Evolutionary conservation across 2,113 vertebrate species (phyloP), one percentile per base, ranked within the genome.

Genomic region (Tylochromis polylepis): DNA sequence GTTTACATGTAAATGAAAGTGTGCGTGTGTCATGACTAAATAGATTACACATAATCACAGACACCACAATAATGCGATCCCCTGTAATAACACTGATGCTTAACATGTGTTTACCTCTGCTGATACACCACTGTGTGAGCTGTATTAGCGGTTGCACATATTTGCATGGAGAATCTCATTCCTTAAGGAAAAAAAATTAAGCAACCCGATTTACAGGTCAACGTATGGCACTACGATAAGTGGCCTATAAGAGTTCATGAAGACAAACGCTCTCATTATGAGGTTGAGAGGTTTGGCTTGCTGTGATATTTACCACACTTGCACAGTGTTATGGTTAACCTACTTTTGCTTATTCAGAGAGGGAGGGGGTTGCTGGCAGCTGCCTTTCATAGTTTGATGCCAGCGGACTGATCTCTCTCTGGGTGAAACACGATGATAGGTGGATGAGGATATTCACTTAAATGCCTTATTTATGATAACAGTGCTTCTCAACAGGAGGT

Each of bases 341-440:
- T 94, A 94, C 93, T 95, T 95, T 94, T 78, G 53, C 85, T 92
- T 57, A 80, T 85, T 92, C 78, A 85, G 82, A 81, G 58, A 79
- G 83, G 82, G 81, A 60, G 80, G 83, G 85, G 65, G 86, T 81
- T 81, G 87, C 91, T 95, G 93, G 91, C 93, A 93, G 90, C 89
- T 92, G 88, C 89, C 81, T 83, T 91, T 90, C 80, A 82, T 70
- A 87, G 57, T 89, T 90, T 82, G 55, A 34, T 90, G 90, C 92
- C 90, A 93, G 58, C 31, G 31, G 81, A 86, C 77, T 90, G 87
- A 90, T 91, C 90, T 86, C 59, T 92, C 82, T 81, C 60, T 77
- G 78, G 87, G 85, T 80, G 82, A 88, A 79, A 70, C 79, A 70
- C 60, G 87, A 86, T 55, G 62, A 72, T 88, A 87, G 85, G 75